A percentile compares a stretch with the other conserved stretches of the same genome.
Conservation (phyloP, 2,113 vertebrate genomes). For the Vulpes vulpes region DNA sequence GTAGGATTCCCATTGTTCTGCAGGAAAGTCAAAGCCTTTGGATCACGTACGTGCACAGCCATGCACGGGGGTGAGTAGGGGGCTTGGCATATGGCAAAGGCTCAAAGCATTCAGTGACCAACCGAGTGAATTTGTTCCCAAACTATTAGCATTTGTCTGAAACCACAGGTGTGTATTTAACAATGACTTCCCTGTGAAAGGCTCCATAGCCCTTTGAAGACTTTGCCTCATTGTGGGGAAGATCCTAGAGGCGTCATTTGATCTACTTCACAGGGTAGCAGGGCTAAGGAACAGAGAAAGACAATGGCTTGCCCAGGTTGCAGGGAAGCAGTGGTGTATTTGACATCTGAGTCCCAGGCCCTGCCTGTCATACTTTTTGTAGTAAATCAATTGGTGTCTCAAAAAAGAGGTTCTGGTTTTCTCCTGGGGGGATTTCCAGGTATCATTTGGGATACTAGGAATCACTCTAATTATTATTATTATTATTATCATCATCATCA, state of each 20-base stretch:
- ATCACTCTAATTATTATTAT: too few relatives aligned
- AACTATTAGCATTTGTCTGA: slow-evolving; percentile 27
- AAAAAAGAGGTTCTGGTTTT: background rate
- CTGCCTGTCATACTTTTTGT: background rate
- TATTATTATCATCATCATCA: too few relatives aligned
- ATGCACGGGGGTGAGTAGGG: fast-evolving
- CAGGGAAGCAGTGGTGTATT: background rate
- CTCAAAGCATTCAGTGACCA: background rate
- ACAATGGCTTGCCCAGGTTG: background rate
- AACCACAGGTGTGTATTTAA: background rate
- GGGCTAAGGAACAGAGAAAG: background rate
- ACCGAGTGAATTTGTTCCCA: background rate
- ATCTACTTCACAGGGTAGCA: background rate
- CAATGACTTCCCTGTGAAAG: slow-evolving; percentile 1
- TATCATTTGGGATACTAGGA: background rate
- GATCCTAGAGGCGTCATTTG: slow-evolving; percentile 7
- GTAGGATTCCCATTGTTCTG: background rate
- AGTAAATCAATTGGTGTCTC: background rate
- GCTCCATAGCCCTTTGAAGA: slow-evolving; percentile 36
- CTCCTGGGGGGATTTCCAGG: background rate
- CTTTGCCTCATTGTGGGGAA: background rate
- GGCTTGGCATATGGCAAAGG: background rate
- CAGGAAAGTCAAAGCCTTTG: background rate
- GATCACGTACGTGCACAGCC: background rate
- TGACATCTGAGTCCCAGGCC: background rate